Base-by-base conservation (phyloP, 2,113 vertebrate genomes). In the Polypterus bichir region DNA sequence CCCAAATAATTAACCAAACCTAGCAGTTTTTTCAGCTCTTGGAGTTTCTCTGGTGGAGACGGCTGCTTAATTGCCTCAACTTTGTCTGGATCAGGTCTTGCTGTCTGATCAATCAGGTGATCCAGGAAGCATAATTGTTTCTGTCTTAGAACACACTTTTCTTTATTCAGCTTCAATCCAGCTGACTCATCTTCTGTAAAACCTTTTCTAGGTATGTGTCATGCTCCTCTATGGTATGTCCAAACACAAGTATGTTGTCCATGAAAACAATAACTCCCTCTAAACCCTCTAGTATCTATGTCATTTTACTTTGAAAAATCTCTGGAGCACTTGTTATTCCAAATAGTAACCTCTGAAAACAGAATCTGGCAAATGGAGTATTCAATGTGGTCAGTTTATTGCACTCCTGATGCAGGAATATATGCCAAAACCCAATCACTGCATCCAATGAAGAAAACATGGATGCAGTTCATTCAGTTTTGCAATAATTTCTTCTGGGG, bases 321-420 rank as follows among this genome's bases (percentile, higher is more conserved):
- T 59, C 4, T 56, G 6, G 58, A 8, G 58, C 44, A 8, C 44
- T 47, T 4, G 58, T 47, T 10, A 59, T 4, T 47, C 44, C 58
- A 59, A 59, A 59, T 5, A 27, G 44, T 27, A 59, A 47, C 9
- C 45, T 59, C 45, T 59, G 46, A 46, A 59, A 59, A 59, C 46
- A 59, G 56, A 3, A 11, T 4, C n/a, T 3, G n/a, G 3, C 56
- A 57, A 57, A 57, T n/a, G 56, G n/a, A 27, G 56, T 57, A 44
- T 27, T 44, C n/a, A 57, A 57, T 3, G 56, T 4, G n/a, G 56
- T 57, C n/a, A 57, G 1, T 9, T 47, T 46, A 11, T 46, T 7
- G 47, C 44, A 47, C 47, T 59, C 58, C 9, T 59, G 46, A 47
- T 6, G 10, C 3, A 59, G 58, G 47, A 7, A 9, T 7, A 59